Percentiles rank a stretch among this genome's conserved stretches.
phyloP scores from a whole-genome alignment of 1,140 invertebrate species.

The Oedothorax gibbosus region DNA sequence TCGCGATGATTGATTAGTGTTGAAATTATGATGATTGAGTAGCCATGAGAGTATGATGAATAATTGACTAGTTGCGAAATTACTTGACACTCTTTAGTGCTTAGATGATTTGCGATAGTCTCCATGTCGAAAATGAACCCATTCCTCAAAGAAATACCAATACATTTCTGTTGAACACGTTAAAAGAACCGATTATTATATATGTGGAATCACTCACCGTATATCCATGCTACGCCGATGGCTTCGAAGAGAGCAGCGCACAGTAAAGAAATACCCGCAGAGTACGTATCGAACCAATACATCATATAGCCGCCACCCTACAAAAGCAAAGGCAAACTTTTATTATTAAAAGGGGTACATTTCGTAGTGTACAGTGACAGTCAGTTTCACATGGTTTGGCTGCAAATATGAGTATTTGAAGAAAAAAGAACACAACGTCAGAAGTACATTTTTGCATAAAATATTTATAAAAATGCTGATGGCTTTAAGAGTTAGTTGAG shows the following conservation, averaged over 20 bases:
- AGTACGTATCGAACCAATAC: conserved; percentile 70
- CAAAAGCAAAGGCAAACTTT: conserved; percentile 32
- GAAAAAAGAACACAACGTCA: neutral
- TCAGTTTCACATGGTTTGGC: neutral
- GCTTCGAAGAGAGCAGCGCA: conserved; percentile 71
- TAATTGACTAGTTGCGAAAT: too few relatives aligned
- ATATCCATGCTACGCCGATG: conserved; percentile 71
- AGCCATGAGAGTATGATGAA: too few relatives aligned
- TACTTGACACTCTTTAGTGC: too few relatives aligned
- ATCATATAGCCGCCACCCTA: conserved; percentile 72
- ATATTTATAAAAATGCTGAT: too few relatives aligned
- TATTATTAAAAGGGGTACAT: neutral
- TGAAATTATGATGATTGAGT: too few relatives aligned
- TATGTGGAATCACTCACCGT: conserved; percentile 66
- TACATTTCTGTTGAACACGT: too few relatives aligned
- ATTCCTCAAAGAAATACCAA: too few relatives aligned
- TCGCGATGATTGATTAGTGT: too few relatives aligned
- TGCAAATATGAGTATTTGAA: neutral
- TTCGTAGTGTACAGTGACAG: neutral
- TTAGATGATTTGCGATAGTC: too few relatives aligned
- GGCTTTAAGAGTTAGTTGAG: too few relatives aligned
- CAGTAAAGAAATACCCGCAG: conserved; percentile 71
- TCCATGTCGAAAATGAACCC: too few relatives aligned
- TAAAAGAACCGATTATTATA: neutral
- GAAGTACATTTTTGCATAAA: neutral